Conservation (phyloP, 2,113 vertebrate genomes). For the Chauna torquata region DNA sequence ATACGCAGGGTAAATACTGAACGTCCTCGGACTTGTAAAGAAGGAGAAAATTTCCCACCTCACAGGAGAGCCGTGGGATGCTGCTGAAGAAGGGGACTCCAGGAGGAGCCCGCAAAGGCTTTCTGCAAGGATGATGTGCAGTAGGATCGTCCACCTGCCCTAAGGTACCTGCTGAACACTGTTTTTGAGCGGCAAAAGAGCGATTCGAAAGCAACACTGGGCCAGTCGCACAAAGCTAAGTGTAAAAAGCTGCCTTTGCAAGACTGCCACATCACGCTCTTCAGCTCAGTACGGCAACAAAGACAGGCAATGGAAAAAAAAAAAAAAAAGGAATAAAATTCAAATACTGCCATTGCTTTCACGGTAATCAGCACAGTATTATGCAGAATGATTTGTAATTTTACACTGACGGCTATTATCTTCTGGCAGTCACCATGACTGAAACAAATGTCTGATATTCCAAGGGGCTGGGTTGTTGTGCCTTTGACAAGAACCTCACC, state of each 20-base stretch:
- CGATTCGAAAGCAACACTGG: rapidly evolving
- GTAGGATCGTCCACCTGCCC: neutral
- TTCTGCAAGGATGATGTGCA: neutral
- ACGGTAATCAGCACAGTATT: constrained; percentile 53
- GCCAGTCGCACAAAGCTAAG: neutral
- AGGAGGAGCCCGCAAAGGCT: neutral
- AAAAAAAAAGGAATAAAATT: constrained; percentile 16
- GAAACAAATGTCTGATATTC: constrained; percentile 44
- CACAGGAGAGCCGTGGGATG: neutral
- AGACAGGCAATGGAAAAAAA: neutral
- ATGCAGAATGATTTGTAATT: constrained; percentile 63
- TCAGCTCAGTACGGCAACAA: neutral
- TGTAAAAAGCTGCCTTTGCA: neutral
- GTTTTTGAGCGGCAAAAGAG: rapidly evolving
- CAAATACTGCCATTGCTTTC: constrained; percentile 24
- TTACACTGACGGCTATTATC: constrained; percentile 59
- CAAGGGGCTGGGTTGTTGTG: neutral
- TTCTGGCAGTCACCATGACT: constrained; percentile 64
- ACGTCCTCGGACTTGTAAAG: neutral
- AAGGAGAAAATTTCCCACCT: neutral
- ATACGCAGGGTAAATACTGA: neutral
- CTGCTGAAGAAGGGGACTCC: neutral
- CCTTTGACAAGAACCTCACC: neutral
- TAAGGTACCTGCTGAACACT: neutral
- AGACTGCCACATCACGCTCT: neutral